Evolutionary conservation across 1,140 invertebrate genomes (phyloP).

Genomic region (Chrysomallon squamiferum): DNA sequence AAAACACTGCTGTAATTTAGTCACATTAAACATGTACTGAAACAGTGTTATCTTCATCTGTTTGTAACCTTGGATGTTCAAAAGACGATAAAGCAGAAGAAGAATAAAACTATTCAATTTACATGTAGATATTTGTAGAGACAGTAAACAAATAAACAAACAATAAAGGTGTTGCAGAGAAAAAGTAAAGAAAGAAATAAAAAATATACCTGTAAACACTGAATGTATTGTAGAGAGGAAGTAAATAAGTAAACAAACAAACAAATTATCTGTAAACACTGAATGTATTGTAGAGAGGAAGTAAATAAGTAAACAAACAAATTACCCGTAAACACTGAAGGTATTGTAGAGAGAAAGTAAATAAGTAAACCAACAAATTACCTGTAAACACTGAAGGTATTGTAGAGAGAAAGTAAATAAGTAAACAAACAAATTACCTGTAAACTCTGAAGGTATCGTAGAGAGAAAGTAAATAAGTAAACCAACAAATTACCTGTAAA

Average conservation of each 20-base stretch:
- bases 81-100: too few species aligned
- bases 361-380: slow-evolving; percentile 62
- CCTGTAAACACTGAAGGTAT: not conserved
- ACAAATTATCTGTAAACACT: slow-evolving; percentile 85
- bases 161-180: slow-evolving; percentile 86
- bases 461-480: slow-evolving; percentile 69
- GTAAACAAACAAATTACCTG: slow-evolving; percentile 70
- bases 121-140: too few species aligned
- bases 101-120: too few species aligned
- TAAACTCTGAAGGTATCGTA: slow-evolving; percentile 92
- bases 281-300: slow-evolving; percentile 93
- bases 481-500: slow-evolving; percentile 67
- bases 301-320: not conserved
- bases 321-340: slow-evolving; percentile 91
- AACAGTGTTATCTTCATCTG: too few species aligned
- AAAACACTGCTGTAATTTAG: too few species aligned
- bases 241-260: not conserved
- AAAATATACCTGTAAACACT: slow-evolving; percentile 67
- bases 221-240: not conserved
- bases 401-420: slow-evolving; percentile 70
- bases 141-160: too few species aligned
- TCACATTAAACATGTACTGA: too few species aligned
- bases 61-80: too few species aligned
- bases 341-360: slow-evolving; percentile 87
- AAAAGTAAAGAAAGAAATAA: slow-evolving; percentile 48